These are phyloP conservation scores for Adineta ricciae DNA, from an alignment of 2,888 invertebrate species.

Conservation along the genomic window DNA sequence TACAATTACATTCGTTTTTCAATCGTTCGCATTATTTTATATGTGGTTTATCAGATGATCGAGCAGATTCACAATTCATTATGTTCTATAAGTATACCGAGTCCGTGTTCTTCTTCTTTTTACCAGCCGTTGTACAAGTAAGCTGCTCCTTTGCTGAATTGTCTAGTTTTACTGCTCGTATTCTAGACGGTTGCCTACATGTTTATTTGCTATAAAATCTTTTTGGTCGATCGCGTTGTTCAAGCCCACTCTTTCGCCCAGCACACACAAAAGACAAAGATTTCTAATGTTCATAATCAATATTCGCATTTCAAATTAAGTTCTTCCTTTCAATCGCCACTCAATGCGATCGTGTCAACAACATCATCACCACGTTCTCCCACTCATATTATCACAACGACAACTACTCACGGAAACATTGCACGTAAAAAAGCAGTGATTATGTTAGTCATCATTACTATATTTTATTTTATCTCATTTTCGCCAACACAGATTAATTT, in stretches of 20 bases:
- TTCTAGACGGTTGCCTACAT: not conserved
- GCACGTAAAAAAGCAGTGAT: not conserved
- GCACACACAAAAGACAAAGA: not conserved
- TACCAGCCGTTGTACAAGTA: not conserved
- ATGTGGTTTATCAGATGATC: not conserved
- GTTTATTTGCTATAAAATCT: not conserved
- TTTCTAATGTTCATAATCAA: too few relatives aligned
- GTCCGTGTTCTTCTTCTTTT: not conserved
- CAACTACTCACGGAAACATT: not conserved
- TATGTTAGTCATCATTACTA: not conserved
- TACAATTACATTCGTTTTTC: not conserved
- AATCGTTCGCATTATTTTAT: not conserved
- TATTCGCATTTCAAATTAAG: not conserved
- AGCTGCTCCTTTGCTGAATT: not conserved
- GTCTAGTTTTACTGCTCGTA: too few relatives aligned
- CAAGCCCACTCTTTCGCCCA: not conserved
- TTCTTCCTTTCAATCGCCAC: not conserved
- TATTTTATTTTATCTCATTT: conserved; percentile 5
- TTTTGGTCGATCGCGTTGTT: conserved; percentile 2
- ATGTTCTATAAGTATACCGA: not conserved
- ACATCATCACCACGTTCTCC: not conserved
- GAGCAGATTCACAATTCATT: not conserved
- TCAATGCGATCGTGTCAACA: not conserved
- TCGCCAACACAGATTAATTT: conserved; percentile 17
- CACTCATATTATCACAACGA: not conserved